phyloP scores from a whole-genome alignment of 2,797 vertebrate species.

The Nasua narica region DNA sequence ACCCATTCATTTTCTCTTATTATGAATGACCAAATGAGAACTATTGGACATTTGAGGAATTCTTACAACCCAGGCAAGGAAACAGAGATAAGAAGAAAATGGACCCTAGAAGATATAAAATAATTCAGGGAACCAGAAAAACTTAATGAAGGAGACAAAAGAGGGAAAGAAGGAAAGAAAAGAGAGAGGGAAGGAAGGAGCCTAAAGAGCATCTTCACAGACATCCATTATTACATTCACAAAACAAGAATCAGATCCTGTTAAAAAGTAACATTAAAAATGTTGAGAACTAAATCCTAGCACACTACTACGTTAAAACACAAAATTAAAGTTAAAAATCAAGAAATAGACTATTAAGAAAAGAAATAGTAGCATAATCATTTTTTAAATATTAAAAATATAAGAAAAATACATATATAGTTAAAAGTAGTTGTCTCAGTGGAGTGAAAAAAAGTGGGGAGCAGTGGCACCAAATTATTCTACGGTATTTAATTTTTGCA shows the following conservation, averaged over 20 bases:
- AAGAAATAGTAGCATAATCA: background rate
- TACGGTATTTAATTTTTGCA: background rate
- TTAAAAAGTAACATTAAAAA: background rate
- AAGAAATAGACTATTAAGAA: background rate
- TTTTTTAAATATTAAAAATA: background rate
- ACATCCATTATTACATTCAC: background rate
- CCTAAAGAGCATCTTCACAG: background rate
- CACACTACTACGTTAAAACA: background rate
- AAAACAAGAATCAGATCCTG: background rate
- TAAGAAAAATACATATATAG: background rate
- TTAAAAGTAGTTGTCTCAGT: background rate
- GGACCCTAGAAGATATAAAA: background rate
- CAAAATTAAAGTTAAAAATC: background rate
- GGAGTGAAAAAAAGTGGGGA: background rate
- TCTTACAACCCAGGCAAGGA: background rate
- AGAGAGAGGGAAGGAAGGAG: rapidly evolving
- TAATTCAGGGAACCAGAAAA: background rate
- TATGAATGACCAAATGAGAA: background rate
- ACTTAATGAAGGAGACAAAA: background rate
- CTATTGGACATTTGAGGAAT: background rate
- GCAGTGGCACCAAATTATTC: background rate
- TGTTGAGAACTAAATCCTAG: background rate
- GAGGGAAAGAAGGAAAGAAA: rapidly evolving
- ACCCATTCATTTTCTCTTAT: background rate
- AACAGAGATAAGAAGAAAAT: background rate